These are phyloP conservation scores for Hippoglossus hippoglossus DNA, from an alignment of 2,797 vertebrate species.

Conservation along the genomic window DNA sequence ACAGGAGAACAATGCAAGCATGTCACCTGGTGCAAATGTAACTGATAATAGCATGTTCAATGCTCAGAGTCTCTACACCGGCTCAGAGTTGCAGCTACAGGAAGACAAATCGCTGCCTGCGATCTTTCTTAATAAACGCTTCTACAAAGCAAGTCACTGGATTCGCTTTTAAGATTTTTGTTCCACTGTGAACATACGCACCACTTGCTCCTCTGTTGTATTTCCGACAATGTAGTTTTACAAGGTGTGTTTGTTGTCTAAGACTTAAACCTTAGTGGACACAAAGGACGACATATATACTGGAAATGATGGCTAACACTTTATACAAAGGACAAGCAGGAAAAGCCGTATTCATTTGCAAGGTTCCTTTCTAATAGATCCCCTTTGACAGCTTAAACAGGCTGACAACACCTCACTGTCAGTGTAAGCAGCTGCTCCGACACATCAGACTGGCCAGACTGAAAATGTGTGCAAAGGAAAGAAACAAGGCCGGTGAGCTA, in stretches of 20 bases:
- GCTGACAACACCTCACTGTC: constrained; percentile 25
- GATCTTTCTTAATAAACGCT: background rate
- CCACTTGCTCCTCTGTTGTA: background rate
- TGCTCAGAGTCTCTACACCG: background rate
- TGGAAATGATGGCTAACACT: constrained; percentile 1
- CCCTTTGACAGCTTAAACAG: constrained; percentile 34
- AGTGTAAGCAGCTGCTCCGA: constrained; percentile 19
- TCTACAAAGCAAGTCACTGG: background rate
- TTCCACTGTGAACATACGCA: background rate
- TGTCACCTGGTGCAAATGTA: background rate
- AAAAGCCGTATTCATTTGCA: constrained; percentile 13
- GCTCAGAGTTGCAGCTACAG: background rate
- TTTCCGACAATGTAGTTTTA: background rate
- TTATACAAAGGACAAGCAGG: background rate
- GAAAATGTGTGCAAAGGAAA: constrained; percentile 16
- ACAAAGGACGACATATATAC: background rate
- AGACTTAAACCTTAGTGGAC: background rate
- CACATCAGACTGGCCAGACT: background rate
- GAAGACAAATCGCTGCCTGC: background rate
- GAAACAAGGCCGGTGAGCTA: constrained; percentile 12
- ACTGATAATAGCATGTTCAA: background rate
- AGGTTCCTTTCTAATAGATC: constrained; percentile 28
- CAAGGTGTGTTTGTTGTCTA: background rate
- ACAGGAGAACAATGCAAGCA: background rate
- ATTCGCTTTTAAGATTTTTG: background rate